Conservation (phyloP, 1,140 invertebrate species). For the Aricia agestis region DNA sequence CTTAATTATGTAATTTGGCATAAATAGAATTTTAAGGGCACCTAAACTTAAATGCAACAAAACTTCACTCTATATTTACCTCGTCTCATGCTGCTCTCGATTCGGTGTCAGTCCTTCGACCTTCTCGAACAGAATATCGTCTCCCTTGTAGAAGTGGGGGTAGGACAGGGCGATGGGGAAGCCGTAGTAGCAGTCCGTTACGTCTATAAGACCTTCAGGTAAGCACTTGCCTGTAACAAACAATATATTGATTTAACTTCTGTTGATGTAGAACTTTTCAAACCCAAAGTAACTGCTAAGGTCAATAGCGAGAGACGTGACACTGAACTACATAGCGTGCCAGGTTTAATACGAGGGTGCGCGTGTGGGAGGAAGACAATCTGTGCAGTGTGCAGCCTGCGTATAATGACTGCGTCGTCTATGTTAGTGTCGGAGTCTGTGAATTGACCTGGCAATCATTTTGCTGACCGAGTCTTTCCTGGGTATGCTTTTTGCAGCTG, state of each 20-base stretch:
- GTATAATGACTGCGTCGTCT: too few species aligned
- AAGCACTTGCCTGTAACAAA: constrained; percentile 78
- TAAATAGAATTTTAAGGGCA: too few species aligned
- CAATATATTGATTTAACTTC: neutral
- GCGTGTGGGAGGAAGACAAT: too few species aligned
- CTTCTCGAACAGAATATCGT: constrained; percentile 79
- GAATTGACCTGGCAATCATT: too few species aligned
- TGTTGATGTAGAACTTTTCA: neutral
- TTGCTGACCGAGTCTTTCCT: too few species aligned
- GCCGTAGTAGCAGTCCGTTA: constrained; percentile 89
- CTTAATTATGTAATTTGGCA: too few species aligned
- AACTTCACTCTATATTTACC: constrained; percentile 31
- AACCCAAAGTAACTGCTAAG: neutral
- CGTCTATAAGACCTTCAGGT: constrained; percentile 84
- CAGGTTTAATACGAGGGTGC: too few species aligned
- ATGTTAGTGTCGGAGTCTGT: too few species aligned
- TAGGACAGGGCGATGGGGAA: constrained; percentile 92
- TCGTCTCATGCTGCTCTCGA: constrained; percentile 79
- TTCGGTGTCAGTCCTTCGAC: constrained; percentile 84
- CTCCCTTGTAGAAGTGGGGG: constrained; percentile 90
- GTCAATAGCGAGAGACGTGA: neutral
- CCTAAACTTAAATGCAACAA: too few species aligned
- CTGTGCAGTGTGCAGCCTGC: too few species aligned
- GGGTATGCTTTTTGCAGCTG: too few species aligned
- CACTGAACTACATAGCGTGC: neutral